Base-by-base conservation (phyloP, 2,797 vertebrate species). In the Natrix natrix region DNA sequence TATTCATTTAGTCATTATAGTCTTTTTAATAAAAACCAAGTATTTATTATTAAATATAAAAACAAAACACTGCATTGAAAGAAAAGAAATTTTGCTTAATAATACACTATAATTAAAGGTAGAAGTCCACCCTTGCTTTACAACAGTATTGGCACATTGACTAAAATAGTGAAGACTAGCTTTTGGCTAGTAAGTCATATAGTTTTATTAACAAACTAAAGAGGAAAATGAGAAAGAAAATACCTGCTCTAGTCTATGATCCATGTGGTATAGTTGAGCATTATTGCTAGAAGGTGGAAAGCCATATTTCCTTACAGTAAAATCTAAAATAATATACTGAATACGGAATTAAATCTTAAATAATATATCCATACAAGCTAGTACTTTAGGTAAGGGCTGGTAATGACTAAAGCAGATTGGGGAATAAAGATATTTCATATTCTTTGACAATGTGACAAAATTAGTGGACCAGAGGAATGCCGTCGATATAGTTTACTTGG, bases 81-180 rank as follows among this genome's bases (percentile, higher is more conserved):
- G 61, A 28, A 63, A 12, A 87, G 17, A 91, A 59, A 74, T 37
- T 37, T 89, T 61, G 13, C 48, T 55, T 88, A 28, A 60, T 69
- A 10, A 54, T 43, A n/a, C 93, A 93, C n/a, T 59, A 88, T 12
- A 0, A 90, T 87, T 0, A 22, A 48, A 93, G 57, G 69, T 94
- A 57, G 37, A 14, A 28, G 59, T 0, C 86, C 86, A 86, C 52
- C 93, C 92, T 94, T 89, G 63, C 59, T 10, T 52, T 83, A 61
- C 83, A 91, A 57, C 56, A 55, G 20, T 93, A 89, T 93, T 94
- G 94, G 83, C 94, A 69, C 89, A 90, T 74, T 4, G 0, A 7
- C 88, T 94, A 92, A 94, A 93, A 88, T 94, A 96, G 89, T 94
- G 66, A 95, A 88, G 91, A 95, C 89, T 60, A 88, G 54, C 54